Conservation (phyloP, 2,888 invertebrate genomes). For the Minunthozetes semirufus region DNA sequence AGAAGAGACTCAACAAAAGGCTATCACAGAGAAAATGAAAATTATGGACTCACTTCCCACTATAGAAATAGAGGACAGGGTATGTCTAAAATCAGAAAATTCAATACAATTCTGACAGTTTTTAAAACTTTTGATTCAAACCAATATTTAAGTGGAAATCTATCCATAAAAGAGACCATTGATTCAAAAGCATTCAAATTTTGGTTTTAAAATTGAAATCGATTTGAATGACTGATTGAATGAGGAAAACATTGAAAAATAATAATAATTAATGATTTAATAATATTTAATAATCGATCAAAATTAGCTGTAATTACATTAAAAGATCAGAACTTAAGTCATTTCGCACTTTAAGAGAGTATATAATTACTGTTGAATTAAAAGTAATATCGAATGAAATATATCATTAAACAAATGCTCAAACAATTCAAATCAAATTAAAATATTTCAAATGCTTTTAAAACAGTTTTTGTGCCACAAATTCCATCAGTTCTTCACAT, state of each 20-base stretch:
- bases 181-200: too few relatives aligned
- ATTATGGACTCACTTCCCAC: not conserved
- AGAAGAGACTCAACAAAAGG: not conserved
- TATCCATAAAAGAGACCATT: too few relatives aligned
- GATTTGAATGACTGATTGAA: too few relatives aligned
- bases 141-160: too few relatives aligned
- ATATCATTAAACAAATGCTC: not conserved
- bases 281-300: constrained; percentile 20
- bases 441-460: too few relatives aligned
- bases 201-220: too few relatives aligned
- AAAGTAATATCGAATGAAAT: not conserved
- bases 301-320: constrained; percentile 8
- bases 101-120: not conserved
- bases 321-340: not conserved
- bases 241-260: too few relatives aligned
- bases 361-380: not conserved
- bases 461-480: too few relatives aligned
- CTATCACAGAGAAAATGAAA: constrained; percentile 14
- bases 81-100: not conserved
- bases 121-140: not conserved
- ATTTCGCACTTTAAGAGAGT: not conserved
- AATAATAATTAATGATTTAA: not conserved
- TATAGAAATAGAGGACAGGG: constrained; percentile 3
- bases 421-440: too few relatives aligned
- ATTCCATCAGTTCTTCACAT: too few relatives aligned